Evolutionary conservation across 2,888 invertebrate genomes (phyloP).

Genomic region (Catocala nupta): DNA sequence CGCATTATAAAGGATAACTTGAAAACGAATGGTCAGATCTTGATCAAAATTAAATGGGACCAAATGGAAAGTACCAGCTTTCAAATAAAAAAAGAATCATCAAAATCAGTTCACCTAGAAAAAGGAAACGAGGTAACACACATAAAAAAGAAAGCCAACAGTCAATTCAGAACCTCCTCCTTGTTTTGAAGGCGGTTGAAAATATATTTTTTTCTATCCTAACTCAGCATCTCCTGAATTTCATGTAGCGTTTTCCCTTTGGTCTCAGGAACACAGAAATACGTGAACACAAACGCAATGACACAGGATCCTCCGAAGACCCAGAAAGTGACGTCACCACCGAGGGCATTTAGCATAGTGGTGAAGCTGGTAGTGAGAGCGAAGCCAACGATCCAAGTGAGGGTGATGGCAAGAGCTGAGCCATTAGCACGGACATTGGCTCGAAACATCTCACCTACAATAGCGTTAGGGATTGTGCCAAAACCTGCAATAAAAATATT

Average conservation of each 20-base stretch:
- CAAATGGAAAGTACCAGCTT: too few relatives aligned
- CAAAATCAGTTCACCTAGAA: too few relatives aligned
- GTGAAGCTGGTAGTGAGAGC: slow-evolving; percentile 55
- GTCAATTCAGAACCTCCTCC: too few relatives aligned
- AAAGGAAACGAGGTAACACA: too few relatives aligned
- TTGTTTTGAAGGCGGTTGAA: too few relatives aligned
- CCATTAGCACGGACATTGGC: slow-evolving; percentile 60
- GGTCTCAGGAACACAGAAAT: slow-evolving; percentile 60
- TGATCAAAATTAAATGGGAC: too few relatives aligned
- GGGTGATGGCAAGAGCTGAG: slow-evolving; percentile 57
- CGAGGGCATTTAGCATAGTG: slow-evolving; percentile 51
- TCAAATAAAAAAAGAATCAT: too few relatives aligned
- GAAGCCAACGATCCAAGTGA: slow-evolving; percentile 61
- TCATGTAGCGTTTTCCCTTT: slow-evolving; percentile 63
- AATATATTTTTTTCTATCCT: slow-evolving; percentile 1
- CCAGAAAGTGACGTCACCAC: slow-evolving; percentile 63
- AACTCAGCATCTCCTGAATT: slow-evolving; percentile 63
- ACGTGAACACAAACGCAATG: slow-evolving; percentile 56
- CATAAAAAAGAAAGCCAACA: too few relatives aligned
- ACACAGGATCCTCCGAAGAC: slow-evolving; percentile 55
- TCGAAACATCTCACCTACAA: slow-evolving; percentile 64
- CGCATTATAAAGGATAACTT: too few relatives aligned
- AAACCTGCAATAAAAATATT: slow-evolving; percentile 49
- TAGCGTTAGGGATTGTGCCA: slow-evolving; percentile 61
- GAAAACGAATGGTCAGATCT: too few relatives aligned